Base-by-base conservation (phyloP, 2,797 vertebrate genomes). In the Phrynocephalus guinanensis region DNA sequence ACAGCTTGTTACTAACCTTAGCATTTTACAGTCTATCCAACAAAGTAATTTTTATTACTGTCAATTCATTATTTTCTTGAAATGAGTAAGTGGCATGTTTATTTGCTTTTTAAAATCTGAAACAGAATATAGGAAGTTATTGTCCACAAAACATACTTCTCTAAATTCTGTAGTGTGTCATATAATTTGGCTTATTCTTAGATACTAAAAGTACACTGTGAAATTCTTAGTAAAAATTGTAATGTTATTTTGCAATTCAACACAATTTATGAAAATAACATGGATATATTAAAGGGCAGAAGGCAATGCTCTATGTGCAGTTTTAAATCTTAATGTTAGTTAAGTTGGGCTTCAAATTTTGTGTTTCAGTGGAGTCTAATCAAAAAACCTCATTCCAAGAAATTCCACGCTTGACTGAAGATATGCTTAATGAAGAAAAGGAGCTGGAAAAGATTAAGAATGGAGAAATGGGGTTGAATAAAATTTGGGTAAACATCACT, bases 401-500 rank as follows among this genome's bases (percentile, higher is more conserved):
- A 96, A 98, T 99, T 92, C 98, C 98, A 79, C 98, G 97, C 93
- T 96, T 99, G 90, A 98, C 95, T n/a, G 98, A 99, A 93, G 98
- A 99, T 87, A 95, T 99, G 90, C 98, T 99, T 93, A 96, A 94
- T 90, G 97, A 97, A 86, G 97, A 99, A 94, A 97, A 95, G 90
- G 97, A 96, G 72, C 95, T 99, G 38, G 98, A 98, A 20, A 97
- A 98, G 83, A 95, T 99, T 71, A 97, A 98, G 87, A 98, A 94
- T 66, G 99, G 99, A 86, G 98, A 98, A 76, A 96, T 95, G 80
- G 98, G 99, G 9, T 92, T 99, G 91, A 97, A 82, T 94, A 98
- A 97, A 95, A 95, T 99, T 84, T 99, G 99, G 99, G 97, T 97
- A 86, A 99, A 99, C 95, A 97, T 99, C 63, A 99, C 98, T 73